Percentiles rank a stretch among this genome's conserved stretches.
Conservation (phyloP, 2,888 invertebrate species). For the Chymomyza fuscimana region DNA sequence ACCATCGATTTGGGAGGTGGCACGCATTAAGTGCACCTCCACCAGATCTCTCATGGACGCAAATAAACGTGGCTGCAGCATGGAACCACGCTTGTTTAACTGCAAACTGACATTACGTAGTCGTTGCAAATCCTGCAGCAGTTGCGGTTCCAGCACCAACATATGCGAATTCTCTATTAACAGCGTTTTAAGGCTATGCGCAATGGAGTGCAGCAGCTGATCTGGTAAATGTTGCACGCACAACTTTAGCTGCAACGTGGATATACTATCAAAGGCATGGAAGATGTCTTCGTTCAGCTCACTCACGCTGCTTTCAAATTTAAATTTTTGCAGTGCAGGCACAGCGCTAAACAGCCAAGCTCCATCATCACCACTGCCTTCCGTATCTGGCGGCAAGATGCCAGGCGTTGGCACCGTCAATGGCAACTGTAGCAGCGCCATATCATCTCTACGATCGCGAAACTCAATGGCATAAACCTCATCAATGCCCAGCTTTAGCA, state of each 20-base stretch:
- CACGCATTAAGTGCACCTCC: slow-evolving; percentile 83
- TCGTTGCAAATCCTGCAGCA: slow-evolving; percentile 47
- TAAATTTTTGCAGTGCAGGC: slow-evolving; percentile 43
- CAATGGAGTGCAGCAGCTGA: slow-evolving; percentile 39
- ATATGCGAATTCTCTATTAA: slow-evolving; percentile 48
- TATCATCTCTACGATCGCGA: slow-evolving; percentile 39
- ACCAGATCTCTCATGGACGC: slow-evolving; percentile 82
- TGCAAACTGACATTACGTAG: slow-evolving; percentile 49
- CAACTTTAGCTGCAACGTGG: slow-evolving; percentile 40
- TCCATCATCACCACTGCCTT: background rate
- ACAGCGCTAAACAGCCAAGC: slow-evolving; percentile 57
- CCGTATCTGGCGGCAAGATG: background rate
- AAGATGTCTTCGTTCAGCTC: slow-evolving; percentile 47
- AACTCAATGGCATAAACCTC: slow-evolving; percentile 46
- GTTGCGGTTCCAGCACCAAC: slow-evolving; percentile 33
- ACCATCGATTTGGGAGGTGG: slow-evolving; percentile 81
- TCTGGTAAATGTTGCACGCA: slow-evolving; percentile 45
- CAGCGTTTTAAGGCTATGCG: slow-evolving; percentile 43
- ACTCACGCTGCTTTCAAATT: slow-evolving; percentile 43
- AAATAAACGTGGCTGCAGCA: slow-evolving; percentile 80
- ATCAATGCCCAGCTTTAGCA: slow-evolving; percentile 45
- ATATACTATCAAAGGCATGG: slow-evolving; percentile 46
- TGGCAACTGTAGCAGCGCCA: background rate
- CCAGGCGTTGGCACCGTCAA: background rate
- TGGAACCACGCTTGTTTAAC: slow-evolving; percentile 19